phyloP scores from a whole-genome alignment of 2,797 vertebrate species.

The Botia kubotai region DNA sequence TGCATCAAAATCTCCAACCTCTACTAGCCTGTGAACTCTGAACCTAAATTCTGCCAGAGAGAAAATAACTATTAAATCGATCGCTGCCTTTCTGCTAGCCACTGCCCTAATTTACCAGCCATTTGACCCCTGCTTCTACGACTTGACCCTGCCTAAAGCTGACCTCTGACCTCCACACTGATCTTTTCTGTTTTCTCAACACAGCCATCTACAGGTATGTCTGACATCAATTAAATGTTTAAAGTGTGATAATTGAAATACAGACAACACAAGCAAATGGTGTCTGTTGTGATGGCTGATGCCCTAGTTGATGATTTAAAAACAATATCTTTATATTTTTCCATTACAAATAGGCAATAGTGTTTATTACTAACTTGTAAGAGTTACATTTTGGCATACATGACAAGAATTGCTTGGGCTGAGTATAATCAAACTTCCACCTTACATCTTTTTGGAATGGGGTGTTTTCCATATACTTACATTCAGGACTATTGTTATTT shows the following conservation, averaged over 20 bases:
- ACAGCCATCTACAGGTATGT: constrained; percentile 41
- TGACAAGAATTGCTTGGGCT: not conserved
- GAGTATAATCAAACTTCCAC: not conserved
- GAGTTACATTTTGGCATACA: not conserved
- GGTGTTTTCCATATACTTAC: not conserved
- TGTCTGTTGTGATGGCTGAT: not conserved
- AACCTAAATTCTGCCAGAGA: constrained; percentile 24
- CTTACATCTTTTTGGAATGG: not conserved
- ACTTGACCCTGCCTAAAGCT: constrained; percentile 32
- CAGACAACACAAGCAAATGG: not conserved
- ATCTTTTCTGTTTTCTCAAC: constrained; percentile 16
- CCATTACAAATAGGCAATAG: not conserved
- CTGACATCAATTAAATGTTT: constrained; percentile 1
- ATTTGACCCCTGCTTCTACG: constrained; percentile 20
- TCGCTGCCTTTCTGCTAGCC: constrained; percentile 10
- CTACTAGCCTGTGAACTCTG: constrained; percentile 17
- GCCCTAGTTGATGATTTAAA: not conserved
- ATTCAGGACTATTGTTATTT: not conserved
- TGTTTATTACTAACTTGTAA: not conserved
- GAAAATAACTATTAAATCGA: constrained; percentile 32
- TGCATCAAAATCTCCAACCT: not conserved
- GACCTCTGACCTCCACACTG: constrained; percentile 35
- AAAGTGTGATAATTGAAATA: not conserved
- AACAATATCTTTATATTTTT: not conserved
- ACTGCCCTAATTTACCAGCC: not conserved